Evolutionary conservation across 2,113 vertebrate species (phyloP).

Genomic region (Ochotona curzoniae): DNA sequence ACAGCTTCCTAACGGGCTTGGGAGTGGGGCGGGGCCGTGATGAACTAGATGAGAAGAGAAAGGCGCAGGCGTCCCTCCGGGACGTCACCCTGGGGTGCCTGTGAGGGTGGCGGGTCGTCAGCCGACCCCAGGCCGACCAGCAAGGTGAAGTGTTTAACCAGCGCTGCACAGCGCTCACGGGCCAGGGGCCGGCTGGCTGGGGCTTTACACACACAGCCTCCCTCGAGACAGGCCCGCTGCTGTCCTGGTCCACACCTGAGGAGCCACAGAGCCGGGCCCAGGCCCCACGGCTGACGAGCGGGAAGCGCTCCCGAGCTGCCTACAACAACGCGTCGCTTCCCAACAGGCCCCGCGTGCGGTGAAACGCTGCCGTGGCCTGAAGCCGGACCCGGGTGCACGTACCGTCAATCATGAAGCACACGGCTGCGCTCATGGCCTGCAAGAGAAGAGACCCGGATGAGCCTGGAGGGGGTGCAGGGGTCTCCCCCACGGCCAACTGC

Average conservation of each 20-base stretch:
- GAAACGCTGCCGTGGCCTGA: background rate
- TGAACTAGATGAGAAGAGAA: background rate
- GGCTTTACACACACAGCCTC: background rate
- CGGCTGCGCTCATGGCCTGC: slow-evolving; percentile 98
- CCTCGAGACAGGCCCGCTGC: background rate
- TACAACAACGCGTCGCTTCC: background rate
- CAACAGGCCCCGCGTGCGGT: background rate
- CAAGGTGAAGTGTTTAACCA: background rate
- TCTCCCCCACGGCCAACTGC: background rate
- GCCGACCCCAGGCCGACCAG: background rate
- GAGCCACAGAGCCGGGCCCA: background rate
- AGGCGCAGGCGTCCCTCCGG: background rate
- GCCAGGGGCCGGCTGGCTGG: background rate
- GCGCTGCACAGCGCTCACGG: background rate
- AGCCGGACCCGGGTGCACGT: slow-evolving; percentile 75
- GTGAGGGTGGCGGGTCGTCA: background rate
- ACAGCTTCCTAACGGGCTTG: background rate
- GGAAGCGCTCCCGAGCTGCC: background rate
- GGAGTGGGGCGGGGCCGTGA: too few species aligned
- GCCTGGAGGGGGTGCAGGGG: background rate
- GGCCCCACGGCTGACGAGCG: background rate
- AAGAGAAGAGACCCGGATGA: slow-evolving; percentile 75
- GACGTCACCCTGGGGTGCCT: background rate
- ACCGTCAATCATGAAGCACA: slow-evolving; percentile 99
- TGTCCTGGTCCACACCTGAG: too few species aligned